A percentile compares a stretch with the other conserved stretches of the same genome.
These are phyloP conservation scores for Rhodophaea formosa DNA, from an alignment of 2,888 invertebrate species.

Conservation along the genomic window DNA sequence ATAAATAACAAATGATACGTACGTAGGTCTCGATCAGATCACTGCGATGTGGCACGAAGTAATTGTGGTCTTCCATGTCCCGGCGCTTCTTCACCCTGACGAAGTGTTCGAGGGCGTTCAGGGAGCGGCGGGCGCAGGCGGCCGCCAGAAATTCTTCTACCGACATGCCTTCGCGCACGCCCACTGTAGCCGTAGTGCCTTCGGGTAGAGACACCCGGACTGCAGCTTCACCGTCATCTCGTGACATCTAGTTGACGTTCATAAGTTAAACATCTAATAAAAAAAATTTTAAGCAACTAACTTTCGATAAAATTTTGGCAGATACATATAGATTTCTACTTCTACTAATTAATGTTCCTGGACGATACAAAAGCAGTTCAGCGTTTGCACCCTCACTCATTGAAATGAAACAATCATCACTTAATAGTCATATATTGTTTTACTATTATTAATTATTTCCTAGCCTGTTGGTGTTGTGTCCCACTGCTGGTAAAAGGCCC, in stretches of 20 bases:
- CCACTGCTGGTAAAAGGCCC: too few relatives aligned
- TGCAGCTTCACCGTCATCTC: conserved; percentile 92
- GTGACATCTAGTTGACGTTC: conserved; percentile 85
- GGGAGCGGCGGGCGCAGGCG: conserved; percentile 94
- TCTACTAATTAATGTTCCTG: too few relatives aligned
- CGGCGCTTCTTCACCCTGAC: conserved; percentile 96
- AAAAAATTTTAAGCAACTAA: too few relatives aligned
- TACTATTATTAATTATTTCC: too few relatives aligned
- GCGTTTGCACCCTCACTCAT: too few relatives aligned
- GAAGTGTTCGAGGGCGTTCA: conserved; percentile 97
- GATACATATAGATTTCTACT: too few relatives aligned
- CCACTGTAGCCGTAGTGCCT: conserved; percentile 90
- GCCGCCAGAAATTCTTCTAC: conserved; percentile 97
- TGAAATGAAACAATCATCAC: too few relatives aligned
- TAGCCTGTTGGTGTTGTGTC: too few relatives aligned
- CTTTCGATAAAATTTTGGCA: too few relatives aligned
- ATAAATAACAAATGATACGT: conserved; percentile 66
- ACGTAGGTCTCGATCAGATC: conserved; percentile 98
- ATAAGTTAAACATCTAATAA: neutral
- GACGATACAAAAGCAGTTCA: too few relatives aligned
- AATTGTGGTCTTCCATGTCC: conserved; percentile 97
- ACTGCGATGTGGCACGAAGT: conserved; percentile 96
- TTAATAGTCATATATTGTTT: too few relatives aligned
- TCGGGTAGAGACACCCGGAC: conserved; percentile 95
- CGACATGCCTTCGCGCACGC: conserved; percentile 94